Conservation (phyloP, 2,797 vertebrate species). For the Nasua narica region DNA sequence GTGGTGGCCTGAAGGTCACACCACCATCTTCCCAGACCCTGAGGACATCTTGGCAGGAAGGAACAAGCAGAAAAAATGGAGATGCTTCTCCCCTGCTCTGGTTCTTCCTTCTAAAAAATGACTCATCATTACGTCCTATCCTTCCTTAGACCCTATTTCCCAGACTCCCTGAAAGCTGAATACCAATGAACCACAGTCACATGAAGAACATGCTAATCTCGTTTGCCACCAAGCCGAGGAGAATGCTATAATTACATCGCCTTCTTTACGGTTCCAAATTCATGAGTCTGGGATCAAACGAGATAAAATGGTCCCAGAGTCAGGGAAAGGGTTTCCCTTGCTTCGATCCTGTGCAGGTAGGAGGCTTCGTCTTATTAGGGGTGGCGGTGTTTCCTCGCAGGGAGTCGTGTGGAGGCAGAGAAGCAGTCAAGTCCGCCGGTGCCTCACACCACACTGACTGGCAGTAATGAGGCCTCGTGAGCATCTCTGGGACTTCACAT, state of each 20-base stretch:
- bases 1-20: not conserved
- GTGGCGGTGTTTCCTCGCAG: not conserved
- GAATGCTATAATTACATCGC: not conserved
- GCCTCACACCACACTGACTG: not conserved
- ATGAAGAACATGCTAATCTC: not conserved
- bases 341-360: not conserved
- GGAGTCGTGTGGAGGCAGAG: not conserved
- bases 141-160: not conserved
- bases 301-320: not conserved
- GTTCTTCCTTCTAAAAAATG: slow-evolving; percentile 13
- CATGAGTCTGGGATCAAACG: not conserved
- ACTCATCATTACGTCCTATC: not conserved
- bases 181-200: not conserved
- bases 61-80: not conserved
- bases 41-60: not conserved
- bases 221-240: not conserved
- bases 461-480: not conserved
- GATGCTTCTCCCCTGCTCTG: not conserved
- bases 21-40: not conserved
- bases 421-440: not conserved
- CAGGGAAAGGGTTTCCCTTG: not conserved
- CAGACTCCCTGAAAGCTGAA: not conserved
- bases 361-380: not conserved
- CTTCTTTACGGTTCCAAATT: not conserved
- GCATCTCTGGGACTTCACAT: not conserved